phyloP scores from a whole-genome alignment of 2,797 vertebrate species.

The Lepilemur ruficaudatus region DNA sequence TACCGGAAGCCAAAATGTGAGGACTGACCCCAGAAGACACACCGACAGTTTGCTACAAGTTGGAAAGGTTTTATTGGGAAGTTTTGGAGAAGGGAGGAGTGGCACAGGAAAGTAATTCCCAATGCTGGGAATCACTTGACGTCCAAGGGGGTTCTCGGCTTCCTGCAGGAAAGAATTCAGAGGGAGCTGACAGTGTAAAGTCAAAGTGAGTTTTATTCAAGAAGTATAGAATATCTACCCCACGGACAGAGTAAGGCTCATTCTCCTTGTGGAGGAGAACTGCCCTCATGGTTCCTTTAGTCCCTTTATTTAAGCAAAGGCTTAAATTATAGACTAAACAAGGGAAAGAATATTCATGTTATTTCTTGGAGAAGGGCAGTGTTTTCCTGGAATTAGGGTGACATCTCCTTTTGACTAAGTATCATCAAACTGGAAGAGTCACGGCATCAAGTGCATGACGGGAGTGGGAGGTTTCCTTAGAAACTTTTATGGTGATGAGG shows the following conservation, averaged over 20 bases:
- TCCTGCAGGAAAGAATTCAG: neutral
- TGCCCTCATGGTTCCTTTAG: neutral
- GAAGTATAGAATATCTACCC: neutral
- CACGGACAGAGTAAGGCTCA: neutral
- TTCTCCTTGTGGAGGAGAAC: neutral
- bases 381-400: neutral
- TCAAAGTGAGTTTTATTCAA: neutral
- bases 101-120: neutral
- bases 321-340: neutral
- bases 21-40: neutral
- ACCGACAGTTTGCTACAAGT: neutral
- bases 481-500: too few species aligned
- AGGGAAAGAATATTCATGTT: neutral
- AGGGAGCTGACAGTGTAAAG: neutral
- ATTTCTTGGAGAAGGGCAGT: neutral
- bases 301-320: neutral
- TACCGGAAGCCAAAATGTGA: neutral
- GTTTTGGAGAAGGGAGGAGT: neutral
- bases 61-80: neutral
- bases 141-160: neutral
- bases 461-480: neutral
- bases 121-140: too few species aligned
- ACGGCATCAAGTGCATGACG: neutral
- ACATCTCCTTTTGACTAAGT: neutral
- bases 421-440: neutral